phyloP scores from a whole-genome alignment of 1,140 invertebrate species.

The Medauroidea extradentata region DNA sequence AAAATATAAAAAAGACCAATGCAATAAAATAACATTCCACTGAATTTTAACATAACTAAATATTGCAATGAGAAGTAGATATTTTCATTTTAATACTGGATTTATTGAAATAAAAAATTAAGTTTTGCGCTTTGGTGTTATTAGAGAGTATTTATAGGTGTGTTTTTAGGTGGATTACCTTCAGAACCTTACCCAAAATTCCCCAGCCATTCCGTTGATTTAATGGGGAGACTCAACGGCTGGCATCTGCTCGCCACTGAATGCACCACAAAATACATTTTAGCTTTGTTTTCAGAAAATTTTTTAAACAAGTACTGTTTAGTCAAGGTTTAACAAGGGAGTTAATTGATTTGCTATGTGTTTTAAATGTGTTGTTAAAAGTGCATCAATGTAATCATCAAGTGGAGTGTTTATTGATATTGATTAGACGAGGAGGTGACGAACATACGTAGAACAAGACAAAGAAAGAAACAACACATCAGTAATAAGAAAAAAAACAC shows the following conservation, averaged over 20 bases:
- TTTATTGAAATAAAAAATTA: conserved; percentile 6
- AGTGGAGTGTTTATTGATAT: neutral
- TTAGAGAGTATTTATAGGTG: conserved; percentile 8
- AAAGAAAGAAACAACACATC: conserved; percentile 10
- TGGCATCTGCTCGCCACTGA: conserved; percentile 15
- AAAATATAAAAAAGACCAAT: conserved; percentile 7
- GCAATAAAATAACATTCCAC: conserved; percentile 10
- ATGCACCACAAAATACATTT: conserved; percentile 22
- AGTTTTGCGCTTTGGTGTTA: conserved; percentile 4
- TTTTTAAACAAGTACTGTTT: neutral
- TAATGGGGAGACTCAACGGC: conserved; percentile 10
- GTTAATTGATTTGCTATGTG: neutral
- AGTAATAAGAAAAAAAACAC: conserved; percentile 6
- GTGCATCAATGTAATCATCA: neutral
- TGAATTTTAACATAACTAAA: neutral
- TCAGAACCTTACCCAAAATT: conserved; percentile 18
- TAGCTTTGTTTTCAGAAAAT: conserved; percentile 12
- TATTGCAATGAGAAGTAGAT: conserved; percentile 8
- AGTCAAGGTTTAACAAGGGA: neutral
- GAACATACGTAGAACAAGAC: conserved; percentile 12
- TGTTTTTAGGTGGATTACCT: conserved; percentile 16
- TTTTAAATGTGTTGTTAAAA: neutral
- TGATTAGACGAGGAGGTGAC: conserved; percentile 17
- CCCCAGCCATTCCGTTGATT: conserved; percentile 16
- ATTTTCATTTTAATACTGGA: conserved; percentile 7